Evolutionary conservation across 1,140 invertebrate genomes (phyloP), one percentile per base, ranked within the genome.

Genomic region (Zaprionus camerounensis): DNA sequence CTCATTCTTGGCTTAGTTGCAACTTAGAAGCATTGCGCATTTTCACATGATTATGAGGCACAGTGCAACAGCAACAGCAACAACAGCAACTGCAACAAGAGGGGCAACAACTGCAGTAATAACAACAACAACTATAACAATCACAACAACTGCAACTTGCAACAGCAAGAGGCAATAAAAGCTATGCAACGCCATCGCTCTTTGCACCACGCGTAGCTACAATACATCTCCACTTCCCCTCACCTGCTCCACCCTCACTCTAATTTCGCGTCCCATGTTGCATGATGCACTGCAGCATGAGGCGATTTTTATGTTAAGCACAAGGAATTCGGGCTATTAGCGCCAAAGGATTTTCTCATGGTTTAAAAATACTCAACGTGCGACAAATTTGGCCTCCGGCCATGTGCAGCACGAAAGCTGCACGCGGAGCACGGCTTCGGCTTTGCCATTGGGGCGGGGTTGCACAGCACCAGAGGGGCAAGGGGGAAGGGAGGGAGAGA

Each of bases 261-360:
- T 26, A 46, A 53, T 68, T 51, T 51, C 46, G 46, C 46, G 20
- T 13, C 22, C 78, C 75, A 84, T 81, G 69, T 88, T 81, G 84
- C 84, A 81, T 84, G 84, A 76, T 75, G 85, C 76, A 77, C 71
- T 81, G 79, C 76, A 76, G 84, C 81, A 84, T 82, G 85, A 80
- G 85, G 85, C 85, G 85, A 90, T 90, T 90, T 88, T 90, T 90
- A 90, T 90, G 85, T 90, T 90, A 90, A 90, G 85, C 85, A 90
- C 81, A 90, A 90, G 85, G 85, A 90, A 90, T 90, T 90, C 85
- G 85, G 90, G 90, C 86, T 91, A 91, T 91, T 91, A 91, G 90
- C 90, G 90, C 90, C 90, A 91, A 91, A 91, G 90, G 90, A 91
- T 91, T 91, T 91, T 91, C 90, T 90, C 90, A 91, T 91, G 90